These are phyloP conservation scores for Leucopsar rothschildi DNA, from an alignment of 2,113 vertebrate species.

Conservation along the genomic window DNA sequence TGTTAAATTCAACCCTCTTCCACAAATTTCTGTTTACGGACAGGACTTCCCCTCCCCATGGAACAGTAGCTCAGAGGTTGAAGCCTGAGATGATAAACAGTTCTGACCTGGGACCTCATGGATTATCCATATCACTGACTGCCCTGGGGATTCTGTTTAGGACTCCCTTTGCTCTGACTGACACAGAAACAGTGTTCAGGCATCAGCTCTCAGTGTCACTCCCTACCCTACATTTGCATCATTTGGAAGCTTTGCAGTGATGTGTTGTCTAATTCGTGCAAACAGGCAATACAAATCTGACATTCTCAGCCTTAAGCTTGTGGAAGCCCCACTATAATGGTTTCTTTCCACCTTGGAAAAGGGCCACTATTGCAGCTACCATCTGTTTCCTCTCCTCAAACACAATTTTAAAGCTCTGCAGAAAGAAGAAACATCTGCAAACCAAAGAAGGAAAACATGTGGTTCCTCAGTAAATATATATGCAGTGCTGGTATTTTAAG, in stretches of 20 bases:
- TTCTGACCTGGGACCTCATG: not conserved
- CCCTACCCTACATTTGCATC: not conserved
- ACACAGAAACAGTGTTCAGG: not conserved
- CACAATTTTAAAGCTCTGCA: not conserved
- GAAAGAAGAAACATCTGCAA: constrained; percentile 29
- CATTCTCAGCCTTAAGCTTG: not conserved
- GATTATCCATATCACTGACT: not conserved
- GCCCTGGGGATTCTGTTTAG: not conserved
- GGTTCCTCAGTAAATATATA: not conserved
- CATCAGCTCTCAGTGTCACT: not conserved
- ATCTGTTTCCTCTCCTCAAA: constrained; percentile 20
- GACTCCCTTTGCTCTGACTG: not conserved
- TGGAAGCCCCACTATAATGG: not conserved
- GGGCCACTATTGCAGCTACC: not conserved
- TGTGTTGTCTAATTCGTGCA: not conserved
- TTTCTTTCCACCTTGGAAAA: constrained; percentile 35
- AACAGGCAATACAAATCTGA: not conserved
- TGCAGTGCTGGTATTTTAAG: not conserved
- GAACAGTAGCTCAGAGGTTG: not conserved
- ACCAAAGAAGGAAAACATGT: not conserved
- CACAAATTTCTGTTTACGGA: not conserved
- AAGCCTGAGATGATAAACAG: not conserved
- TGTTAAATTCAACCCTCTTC: not conserved
- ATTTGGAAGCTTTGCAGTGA: not conserved
- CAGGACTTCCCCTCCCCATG: not conserved